Conservation (phyloP, 2,113 vertebrate species). For the Chinchilla lanigera region DNA sequence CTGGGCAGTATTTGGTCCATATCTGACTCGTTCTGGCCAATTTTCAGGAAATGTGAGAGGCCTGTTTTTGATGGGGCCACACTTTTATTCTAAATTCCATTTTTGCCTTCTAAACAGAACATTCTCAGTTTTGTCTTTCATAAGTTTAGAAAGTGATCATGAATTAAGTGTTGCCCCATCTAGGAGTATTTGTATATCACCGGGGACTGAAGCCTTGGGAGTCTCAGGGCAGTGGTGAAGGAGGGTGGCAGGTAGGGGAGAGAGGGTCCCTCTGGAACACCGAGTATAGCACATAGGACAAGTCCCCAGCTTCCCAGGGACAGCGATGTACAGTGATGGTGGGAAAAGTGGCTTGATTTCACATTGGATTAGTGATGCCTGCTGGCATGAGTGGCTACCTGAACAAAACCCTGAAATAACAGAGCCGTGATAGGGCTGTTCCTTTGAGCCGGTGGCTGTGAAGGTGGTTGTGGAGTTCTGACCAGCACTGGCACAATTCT, state of each 20-base stretch:
- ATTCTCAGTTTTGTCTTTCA: neutral
- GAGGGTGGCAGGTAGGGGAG: neutral
- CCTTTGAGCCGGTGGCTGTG: neutral
- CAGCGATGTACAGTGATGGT: neutral
- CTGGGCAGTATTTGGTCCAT: neutral
- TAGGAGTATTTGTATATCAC: neutral
- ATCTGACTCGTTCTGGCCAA: neutral
- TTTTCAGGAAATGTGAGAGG: neutral
- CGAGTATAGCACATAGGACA: neutral
- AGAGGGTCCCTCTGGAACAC: neutral
- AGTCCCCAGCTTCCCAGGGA: neutral
- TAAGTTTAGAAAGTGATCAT: neutral
- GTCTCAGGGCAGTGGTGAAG: neutral
- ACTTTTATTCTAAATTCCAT: neutral
- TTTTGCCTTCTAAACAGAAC: neutral
- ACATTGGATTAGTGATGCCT: neutral
- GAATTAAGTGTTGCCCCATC: neutral
- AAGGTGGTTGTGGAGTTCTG: neutral
- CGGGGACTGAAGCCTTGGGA: neutral
- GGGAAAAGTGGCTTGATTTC: neutral
- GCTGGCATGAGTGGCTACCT: neutral
- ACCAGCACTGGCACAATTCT: fast-evolving
- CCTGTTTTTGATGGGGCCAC: neutral
- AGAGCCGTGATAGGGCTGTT: neutral
- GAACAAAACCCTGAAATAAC: neutral